These are phyloP conservation scores for Astropecten irregularis DNA, from an alignment of 53 echinoderm and acorn worm species.

Conservation along the genomic window DNA sequence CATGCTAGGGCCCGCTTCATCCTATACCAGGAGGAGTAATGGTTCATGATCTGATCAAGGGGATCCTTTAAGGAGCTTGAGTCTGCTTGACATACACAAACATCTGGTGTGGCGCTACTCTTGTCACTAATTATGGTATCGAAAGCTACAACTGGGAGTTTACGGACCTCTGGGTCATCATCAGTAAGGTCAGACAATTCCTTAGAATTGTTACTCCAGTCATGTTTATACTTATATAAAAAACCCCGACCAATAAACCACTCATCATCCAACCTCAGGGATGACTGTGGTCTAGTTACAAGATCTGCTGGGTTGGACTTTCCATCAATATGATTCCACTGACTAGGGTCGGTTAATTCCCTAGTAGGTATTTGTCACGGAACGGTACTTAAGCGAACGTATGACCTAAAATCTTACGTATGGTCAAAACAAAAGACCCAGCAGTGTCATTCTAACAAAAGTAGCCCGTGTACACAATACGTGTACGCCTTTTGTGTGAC, in stretches of 20 bases:
- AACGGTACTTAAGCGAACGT: too few relatives aligned
- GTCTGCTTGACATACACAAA: not conserved
- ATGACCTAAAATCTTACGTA: too few relatives aligned
- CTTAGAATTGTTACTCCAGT: not conserved
- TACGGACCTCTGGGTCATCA: not conserved
- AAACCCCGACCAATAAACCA: not conserved
- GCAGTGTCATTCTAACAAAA: too few relatives aligned
- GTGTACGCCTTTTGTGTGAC: too few relatives aligned
- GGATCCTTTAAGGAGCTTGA: not conserved
- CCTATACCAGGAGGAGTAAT: slow-evolving; percentile 17
- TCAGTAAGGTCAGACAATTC: not conserved
- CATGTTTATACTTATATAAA: not conserved
- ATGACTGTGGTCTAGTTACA: not conserved
- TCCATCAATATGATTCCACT: not conserved
- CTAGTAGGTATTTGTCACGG: too few relatives aligned
- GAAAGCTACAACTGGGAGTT: not conserved
- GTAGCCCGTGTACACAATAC: too few relatives aligned
- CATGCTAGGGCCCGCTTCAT: slow-evolving; percentile 17
- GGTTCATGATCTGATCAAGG: not conserved
- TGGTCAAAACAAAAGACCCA: too few relatives aligned
- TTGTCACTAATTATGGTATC: not conserved
- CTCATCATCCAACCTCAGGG: not conserved
- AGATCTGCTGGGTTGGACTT: slow-evolving; percentile 7
- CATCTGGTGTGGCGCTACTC: too few relatives aligned
- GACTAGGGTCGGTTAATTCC: not conserved